Evolutionary conservation across 1,140 invertebrate genomes (phyloP).

Genomic region (Leptinotarsa defecta): DNA sequence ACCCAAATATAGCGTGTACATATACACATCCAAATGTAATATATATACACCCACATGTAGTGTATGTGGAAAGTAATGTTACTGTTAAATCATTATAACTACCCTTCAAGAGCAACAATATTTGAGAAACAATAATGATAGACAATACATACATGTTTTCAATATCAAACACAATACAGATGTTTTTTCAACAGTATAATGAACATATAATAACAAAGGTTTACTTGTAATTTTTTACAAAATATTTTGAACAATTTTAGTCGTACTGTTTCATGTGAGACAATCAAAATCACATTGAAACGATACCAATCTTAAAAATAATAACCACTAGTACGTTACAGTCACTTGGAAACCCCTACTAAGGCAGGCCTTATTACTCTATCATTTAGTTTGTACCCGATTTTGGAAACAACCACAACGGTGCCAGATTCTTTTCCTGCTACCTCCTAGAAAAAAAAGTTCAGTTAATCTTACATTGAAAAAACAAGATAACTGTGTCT

Average conservation of each 20-base stretch:
- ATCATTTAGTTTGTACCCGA: constrained; percentile 94
- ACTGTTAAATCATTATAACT: too few relatives aligned
- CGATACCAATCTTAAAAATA: constrained; percentile 21
- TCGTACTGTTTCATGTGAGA: constrained; percentile 16
- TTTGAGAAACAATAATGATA: too few relatives aligned
- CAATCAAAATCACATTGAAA: constrained; percentile 28
- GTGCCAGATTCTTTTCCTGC: constrained; percentile 82
- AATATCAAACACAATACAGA: too few relatives aligned
- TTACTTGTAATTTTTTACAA: constrained; percentile 18
- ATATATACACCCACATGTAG: too few relatives aligned
- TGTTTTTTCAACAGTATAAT: background rate
- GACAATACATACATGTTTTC: too few relatives aligned
- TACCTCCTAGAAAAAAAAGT: constrained; percentile 67
- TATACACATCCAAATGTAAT: too few relatives aligned
- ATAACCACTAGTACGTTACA: background rate
- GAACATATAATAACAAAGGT: constrained; percentile 20
- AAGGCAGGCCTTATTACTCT: constrained; percentile 93
- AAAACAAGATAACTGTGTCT: too few relatives aligned
- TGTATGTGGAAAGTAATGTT: too few relatives aligned
- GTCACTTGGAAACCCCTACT: constrained; percentile 87
- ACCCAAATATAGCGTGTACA: too few relatives aligned
- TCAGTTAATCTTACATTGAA: too few relatives aligned
- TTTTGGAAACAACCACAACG: constrained; percentile 90
- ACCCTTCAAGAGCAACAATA: too few relatives aligned
- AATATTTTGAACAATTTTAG: background rate